These are phyloP conservation scores for Hirtodrosophila trivittata DNA, from an alignment of 2,888 invertebrate genomes.

Conservation along the genomic window DNA sequence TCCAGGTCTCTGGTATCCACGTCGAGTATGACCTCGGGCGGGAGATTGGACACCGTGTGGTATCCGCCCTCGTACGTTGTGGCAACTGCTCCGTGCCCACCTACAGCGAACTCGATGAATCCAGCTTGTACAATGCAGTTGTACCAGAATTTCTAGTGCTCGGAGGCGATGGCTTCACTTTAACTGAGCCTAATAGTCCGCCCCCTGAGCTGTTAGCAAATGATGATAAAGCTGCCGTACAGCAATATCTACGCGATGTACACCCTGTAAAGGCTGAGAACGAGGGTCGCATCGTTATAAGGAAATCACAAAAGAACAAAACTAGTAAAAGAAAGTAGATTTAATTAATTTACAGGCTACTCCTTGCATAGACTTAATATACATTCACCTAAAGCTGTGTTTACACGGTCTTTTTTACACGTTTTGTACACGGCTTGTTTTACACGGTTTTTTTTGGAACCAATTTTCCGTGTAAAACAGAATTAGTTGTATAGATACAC, in stretches of 20 bases:
- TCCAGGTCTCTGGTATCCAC: slow-evolving; percentile 91
- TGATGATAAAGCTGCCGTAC: slow-evolving; percentile 85
- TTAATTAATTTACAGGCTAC: too few species aligned
- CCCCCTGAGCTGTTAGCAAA: slow-evolving; percentile 80
- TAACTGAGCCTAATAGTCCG: slow-evolving; percentile 50
- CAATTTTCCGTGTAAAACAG: too few species aligned
- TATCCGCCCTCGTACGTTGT: slow-evolving; percentile 87
- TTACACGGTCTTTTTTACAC: too few species aligned
- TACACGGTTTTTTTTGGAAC: too few species aligned
- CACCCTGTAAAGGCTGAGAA: slow-evolving; percentile 87
- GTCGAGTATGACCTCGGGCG: slow-evolving; percentile 88
- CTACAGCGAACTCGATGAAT: slow-evolving; percentile 85
- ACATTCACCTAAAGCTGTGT: too few species aligned
- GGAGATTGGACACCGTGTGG: slow-evolving; percentile 87
- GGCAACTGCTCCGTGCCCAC: slow-evolving; percentile 87
- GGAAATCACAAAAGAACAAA: too few species aligned
- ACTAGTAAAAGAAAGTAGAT: too few species aligned
- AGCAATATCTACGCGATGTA: slow-evolving; percentile 86
- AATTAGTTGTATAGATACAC: too few species aligned
- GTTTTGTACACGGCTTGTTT: too few species aligned
- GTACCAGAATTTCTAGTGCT: slow-evolving; percentile 87
- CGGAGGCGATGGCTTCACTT: slow-evolving; percentile 89
- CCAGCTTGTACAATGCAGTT: slow-evolving; percentile 88
- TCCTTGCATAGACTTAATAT: too few species aligned
- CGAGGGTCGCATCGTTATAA: slow-evolving; percentile 86